Base-by-base conservation (phyloP, 92 coral and sea anemone genomes). In the Desmophyllum pertusum region DNA sequence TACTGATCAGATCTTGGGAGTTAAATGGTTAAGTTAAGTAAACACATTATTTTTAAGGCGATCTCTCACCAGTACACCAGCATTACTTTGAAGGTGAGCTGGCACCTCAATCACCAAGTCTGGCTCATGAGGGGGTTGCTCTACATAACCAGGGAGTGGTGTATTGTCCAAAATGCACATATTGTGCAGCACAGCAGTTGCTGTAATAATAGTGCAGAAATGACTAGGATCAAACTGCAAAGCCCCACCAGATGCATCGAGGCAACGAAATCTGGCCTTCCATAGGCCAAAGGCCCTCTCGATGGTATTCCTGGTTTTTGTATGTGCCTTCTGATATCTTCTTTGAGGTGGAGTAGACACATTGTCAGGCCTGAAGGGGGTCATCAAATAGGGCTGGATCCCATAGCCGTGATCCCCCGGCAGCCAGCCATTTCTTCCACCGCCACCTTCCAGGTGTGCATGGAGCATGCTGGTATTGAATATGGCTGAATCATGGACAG, bases 111-210 rank as follows among this genome's bases (percentile, higher is more conserved):
- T 73, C 63, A 48, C 63, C 63, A 73, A 73, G 43, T 73, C 78
- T 30, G 62, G 78, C 48, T 30, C 64, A 75, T 15, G 57, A 50
- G 64, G 79, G 64, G 79, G 79, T 50, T 75, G 64, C 79, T 75
- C 66, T 33, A 50, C 23, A 51, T 51, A 18, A 31, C 19, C 79
- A 50, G 79, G 64, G 53, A 59, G 73, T 43, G 70, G 39, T 25
- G 82, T 59, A 0, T 78, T 59, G 72, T 78, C 71, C 39, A 7
- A 61, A 0, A 57, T 35, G 50, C 81, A 77, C 46, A 77, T 77
- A 36, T n/a, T n/a, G n/a, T n/a, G n/a, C n/a, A n/a, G 48, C 51
- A 77, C 82, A 77, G 82, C 82, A 64, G 64, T 68, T 79, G 84
- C 84, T 33, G 75, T 68, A 64, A 79, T 79, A 31, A 79, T 41